Evolutionary conservation across 2,797 vertebrate genomes (phyloP).

Genomic region (Coendou prehensilis): DNA sequence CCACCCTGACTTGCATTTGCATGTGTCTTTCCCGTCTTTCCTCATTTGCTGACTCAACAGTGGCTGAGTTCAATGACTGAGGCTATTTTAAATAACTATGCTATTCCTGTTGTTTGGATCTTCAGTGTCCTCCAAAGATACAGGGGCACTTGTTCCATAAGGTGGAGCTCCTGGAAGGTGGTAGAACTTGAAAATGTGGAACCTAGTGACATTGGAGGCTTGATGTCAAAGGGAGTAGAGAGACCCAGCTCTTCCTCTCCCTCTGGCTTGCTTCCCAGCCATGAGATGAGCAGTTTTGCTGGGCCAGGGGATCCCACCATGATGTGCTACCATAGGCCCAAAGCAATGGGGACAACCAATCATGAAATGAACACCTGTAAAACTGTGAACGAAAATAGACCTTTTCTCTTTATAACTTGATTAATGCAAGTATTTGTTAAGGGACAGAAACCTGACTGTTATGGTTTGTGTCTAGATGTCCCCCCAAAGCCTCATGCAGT

Average conservation of each 20-base stretch:
- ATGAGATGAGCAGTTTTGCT: neutral
- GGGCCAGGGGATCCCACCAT: no score
- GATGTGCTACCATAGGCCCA: fast-evolving
- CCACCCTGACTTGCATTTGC: neutral
- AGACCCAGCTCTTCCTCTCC: neutral
- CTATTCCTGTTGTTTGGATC: neutral
- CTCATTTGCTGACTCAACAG: neutral
- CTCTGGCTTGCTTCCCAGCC: neutral
- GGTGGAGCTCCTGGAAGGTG: no score
- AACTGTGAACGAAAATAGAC: neutral
- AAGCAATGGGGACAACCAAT: neutral
- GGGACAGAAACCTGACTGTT: neutral
- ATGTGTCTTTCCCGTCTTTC: neutral
- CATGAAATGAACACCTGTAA: neutral
- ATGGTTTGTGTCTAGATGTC: no score
- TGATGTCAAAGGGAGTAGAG: no score
- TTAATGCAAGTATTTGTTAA: neutral
- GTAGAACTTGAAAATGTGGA: neutral
- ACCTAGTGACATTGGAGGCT: neutral
- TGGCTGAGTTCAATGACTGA: neutral
- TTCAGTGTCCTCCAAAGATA: neutral
- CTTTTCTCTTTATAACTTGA: neutral
- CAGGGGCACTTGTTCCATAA: neutral
- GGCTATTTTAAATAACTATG: neutral
- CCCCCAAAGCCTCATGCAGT: no score